phyloP scores from a whole-genome alignment of 2,797 vertebrate species.

The Jordanella pulchra region DNA sequence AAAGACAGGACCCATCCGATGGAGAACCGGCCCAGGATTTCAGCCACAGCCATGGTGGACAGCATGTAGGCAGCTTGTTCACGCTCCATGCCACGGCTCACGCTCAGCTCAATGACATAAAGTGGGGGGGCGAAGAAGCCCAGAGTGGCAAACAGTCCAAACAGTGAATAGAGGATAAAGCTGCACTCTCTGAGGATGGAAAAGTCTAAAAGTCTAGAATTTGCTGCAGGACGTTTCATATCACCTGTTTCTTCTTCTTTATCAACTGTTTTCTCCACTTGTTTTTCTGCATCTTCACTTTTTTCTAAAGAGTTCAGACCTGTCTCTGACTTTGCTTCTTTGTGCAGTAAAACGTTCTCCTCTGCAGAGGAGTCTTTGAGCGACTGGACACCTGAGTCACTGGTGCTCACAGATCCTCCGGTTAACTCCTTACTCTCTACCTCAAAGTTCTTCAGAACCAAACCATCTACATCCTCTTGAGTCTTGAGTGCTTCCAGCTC shows the following conservation, averaged over 20 bases:
- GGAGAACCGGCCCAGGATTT: conserved; percentile 87
- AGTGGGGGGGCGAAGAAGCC: conserved; percentile 94
- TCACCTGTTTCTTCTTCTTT: conserved; percentile 9
- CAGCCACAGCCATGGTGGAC: conserved; percentile 89
- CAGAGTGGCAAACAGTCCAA: conserved; percentile 93
- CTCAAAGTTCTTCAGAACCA: conserved; percentile 7
- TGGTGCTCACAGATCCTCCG: conserved; percentile 85
- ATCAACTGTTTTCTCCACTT: conserved; percentile 14
- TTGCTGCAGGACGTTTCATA: conserved; percentile 36
- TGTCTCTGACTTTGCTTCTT: conserved; percentile 42
- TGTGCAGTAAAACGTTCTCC: conserved; percentile 36
- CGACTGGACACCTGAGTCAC: conserved; percentile 88
- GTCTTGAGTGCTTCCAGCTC: conserved; percentile 74
- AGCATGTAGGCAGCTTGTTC: conserved; percentile 86
- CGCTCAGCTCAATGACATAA: conserved; percentile 91
- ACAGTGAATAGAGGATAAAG: conserved; percentile 92
- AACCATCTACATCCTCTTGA: conserved; percentile 55
- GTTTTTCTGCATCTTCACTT: conserved; percentile 7
- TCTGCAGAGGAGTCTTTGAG: conserved; percentile 44
- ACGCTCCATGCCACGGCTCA: conserved; percentile 84
- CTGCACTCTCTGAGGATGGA: conserved; percentile 86
- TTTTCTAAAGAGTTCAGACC: conserved; percentile 53
- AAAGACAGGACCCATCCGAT: conserved; percentile 86
- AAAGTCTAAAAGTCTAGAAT: conserved; percentile 84
- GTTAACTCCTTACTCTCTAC: conserved; percentile 82